phyloP scores from a whole-genome alignment of 2,797 vertebrate genomes.

The Nyctibius grandis region DNA sequence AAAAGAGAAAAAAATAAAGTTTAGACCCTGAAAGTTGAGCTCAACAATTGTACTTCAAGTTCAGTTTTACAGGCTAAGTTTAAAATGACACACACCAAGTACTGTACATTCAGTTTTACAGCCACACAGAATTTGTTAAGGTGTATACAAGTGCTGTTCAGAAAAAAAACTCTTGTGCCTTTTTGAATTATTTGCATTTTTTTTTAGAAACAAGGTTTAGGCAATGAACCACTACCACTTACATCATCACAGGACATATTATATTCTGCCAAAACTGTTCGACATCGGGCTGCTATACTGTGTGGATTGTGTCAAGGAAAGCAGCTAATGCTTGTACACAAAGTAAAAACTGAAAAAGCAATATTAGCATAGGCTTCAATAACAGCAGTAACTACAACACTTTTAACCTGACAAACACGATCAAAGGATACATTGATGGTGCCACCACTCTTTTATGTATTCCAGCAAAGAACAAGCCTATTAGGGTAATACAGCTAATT shows the following conservation, averaged over 20 bases:
- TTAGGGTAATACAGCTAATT: constrained; percentile 96
- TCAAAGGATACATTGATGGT: constrained; percentile 98
- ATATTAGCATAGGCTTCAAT: not conserved
- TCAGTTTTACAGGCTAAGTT: not conserved
- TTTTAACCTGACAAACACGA: not conserved
- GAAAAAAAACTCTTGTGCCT: not conserved
- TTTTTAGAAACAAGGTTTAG: not conserved
- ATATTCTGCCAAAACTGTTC: constrained; percentile 97
- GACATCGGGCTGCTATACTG: constrained; percentile 94
- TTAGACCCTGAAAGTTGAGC: not conserved
- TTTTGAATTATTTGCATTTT: not conserved
- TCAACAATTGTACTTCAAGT: not conserved
- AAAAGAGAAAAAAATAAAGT: constrained; percentile 11
- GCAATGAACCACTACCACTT: constrained; percentile 69
- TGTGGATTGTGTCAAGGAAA: constrained; percentile 66
- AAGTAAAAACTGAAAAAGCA: not conserved
- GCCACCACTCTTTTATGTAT: constrained; percentile 99
- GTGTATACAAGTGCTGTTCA: not conserved
- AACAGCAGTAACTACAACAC: not conserved
- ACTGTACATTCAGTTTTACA: not conserved
- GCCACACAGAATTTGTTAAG: not conserved
- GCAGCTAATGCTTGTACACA: not conserved
- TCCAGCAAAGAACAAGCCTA: constrained; percentile 98
- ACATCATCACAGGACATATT: constrained; percentile 99
- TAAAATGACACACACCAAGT: not conserved